Conservation (phyloP, 2,797 vertebrate species). For the Rachycentron canadum region DNA sequence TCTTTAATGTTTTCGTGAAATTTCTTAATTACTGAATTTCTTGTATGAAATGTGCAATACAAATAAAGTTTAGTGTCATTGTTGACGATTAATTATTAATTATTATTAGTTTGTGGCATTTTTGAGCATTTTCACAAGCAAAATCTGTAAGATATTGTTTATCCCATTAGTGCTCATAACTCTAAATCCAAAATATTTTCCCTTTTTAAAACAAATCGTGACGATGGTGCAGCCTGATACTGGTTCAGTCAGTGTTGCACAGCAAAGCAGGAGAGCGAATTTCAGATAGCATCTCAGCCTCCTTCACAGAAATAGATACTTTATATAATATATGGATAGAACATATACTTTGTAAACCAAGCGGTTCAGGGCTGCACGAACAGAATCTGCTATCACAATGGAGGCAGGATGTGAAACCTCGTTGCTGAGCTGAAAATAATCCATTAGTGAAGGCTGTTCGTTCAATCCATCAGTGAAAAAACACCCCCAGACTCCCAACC, state of each 20-base stretch:
- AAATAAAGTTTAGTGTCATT: too few relatives aligned
- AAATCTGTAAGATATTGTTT: too few relatives aligned
- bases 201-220: not conserved
- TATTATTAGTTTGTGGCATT: too few relatives aligned
- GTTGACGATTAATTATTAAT: too few relatives aligned
- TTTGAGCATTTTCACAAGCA: too few relatives aligned
- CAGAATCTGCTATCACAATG: slow-evolving; percentile 31
- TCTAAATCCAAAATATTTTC: not conserved
- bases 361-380: slow-evolving; percentile 28
- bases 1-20: too few relatives aligned
- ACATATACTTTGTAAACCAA: slow-evolving; percentile 5
- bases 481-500: slow-evolving; percentile 72
- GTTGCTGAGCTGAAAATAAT: slow-evolving; percentile 71
- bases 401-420: slow-evolving; percentile 60
- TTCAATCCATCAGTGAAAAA: slow-evolving; percentile 62
- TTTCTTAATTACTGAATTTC: too few relatives aligned
- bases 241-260: not conserved
- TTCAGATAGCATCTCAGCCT: slow-evolving; percentile 12
- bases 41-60: too few relatives aligned
- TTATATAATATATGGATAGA: slow-evolving; percentile 35
- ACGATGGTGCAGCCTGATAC: not conserved
- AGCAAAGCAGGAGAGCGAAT: not conserved
- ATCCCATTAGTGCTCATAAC: too few relatives aligned
- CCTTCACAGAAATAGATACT: slow-evolving; percentile 20
- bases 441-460: slow-evolving; percentile 75